Conservation (phyloP, 2,113 vertebrate species). For the Podarcis muralis region DNA sequence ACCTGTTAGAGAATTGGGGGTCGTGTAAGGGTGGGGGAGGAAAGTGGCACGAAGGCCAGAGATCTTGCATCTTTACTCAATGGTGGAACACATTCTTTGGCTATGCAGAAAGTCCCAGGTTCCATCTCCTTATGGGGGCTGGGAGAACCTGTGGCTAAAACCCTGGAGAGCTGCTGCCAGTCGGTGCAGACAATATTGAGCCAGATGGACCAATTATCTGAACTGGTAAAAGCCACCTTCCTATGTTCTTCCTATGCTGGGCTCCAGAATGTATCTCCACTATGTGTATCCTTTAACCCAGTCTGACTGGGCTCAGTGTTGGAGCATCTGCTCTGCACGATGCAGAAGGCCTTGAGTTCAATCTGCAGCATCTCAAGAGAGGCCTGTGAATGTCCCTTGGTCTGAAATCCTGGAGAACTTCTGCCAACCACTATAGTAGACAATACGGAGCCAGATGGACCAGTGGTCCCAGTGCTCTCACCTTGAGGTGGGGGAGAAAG, state of each 20-base stretch:
- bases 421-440: background rate
- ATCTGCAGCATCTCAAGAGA: background rate
- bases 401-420: background rate
- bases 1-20: no score
- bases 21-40: no score
- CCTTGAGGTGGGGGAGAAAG: constrained; percentile 66
- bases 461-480: background rate
- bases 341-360: background rate
- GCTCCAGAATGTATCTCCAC: constrained; percentile 32
- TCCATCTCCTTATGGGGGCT: no score
- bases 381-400: no score
- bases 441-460: background rate
- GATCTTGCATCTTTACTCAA: background rate
- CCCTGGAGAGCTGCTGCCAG: no score
- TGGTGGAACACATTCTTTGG: background rate
- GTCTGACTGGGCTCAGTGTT: background rate
- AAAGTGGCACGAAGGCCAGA: no score
- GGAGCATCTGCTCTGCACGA: background rate
- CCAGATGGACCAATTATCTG: no score
- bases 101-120: no score
- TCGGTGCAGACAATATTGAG: no score
- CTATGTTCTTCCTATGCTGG: background rate
- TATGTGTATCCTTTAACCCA: background rate
- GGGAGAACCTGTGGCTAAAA: no score
- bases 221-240: no score